These are phyloP conservation scores for Tauraco hartlaubi DNA, from an alignment of 2,797 vertebrate species.

Conservation along the genomic window DNA sequence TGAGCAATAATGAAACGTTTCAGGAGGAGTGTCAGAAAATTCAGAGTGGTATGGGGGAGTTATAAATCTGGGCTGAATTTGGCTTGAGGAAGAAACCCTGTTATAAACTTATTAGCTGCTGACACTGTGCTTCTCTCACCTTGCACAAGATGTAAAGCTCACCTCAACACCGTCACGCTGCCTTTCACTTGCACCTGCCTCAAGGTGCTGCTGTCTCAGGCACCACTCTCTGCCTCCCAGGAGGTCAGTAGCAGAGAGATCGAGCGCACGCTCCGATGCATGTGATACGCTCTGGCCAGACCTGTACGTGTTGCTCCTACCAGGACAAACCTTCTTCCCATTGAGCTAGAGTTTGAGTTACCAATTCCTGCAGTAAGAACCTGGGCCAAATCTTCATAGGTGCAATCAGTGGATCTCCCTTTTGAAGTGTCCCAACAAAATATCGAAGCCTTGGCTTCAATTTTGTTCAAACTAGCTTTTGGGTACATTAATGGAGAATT, in stretches of 20 bases:
- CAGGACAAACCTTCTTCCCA: not conserved
- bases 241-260: not conserved
- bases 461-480: not conserved
- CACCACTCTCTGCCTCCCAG: not conserved
- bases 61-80: constrained; percentile 53
- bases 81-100: constrained; percentile 33
- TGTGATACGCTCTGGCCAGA: not conserved
- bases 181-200: not conserved
- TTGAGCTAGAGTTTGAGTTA: not conserved
- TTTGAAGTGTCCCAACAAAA: not conserved
- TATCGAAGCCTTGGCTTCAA: not conserved
- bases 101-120: constrained; percentile 50
- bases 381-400: not conserved
- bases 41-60: constrained; percentile 4
- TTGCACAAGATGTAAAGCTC: not conserved
- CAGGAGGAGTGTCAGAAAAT: constrained; percentile 49
- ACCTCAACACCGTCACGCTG: not conserved
- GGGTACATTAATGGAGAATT: not conserved
- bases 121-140: constrained; percentile 34
- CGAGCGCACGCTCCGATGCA: rapidly evolving
- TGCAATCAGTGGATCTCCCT: not conserved
- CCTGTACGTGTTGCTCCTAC: not conserved
- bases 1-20: constrained; percentile 64
- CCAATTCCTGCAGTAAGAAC: not conserved
- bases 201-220: constrained; percentile 4